Evolutionary conservation across 2,113 vertebrate genomes (phyloP).

Genomic region (Anser cygnoides): DNA sequence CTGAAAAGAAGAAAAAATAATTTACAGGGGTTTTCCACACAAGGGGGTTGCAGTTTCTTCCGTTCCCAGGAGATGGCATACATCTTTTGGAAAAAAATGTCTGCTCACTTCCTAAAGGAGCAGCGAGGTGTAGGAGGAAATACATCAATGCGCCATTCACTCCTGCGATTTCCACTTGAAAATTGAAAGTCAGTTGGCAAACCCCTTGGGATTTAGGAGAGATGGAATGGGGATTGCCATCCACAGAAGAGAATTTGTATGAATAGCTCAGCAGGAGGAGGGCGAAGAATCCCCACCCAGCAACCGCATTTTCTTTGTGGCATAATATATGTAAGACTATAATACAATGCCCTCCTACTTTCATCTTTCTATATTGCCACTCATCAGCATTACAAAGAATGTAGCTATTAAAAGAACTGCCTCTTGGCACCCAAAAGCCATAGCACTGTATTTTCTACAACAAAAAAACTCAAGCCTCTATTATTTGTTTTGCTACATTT

Average conservation of each 20-base stretch:
- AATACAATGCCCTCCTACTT: slow-evolving; percentile 70
- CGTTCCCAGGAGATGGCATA: slow-evolving; percentile 61
- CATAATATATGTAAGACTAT: slow-evolving; percentile 68
- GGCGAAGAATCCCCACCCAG: slow-evolving; percentile 52
- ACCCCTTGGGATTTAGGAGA: background rate
- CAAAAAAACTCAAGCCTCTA: slow-evolving; percentile 42
- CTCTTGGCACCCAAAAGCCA: slow-evolving; percentile 61
- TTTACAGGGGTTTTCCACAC: background rate
- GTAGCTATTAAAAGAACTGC: slow-evolving; percentile 64
- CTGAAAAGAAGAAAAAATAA: background rate
- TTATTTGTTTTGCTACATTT: slow-evolving; percentile 70
- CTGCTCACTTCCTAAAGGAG: background rate
- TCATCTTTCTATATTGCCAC: slow-evolving; percentile 72
- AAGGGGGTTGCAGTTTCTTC: slow-evolving; percentile 33
- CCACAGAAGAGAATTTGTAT: background rate
- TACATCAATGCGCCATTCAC: background rate
- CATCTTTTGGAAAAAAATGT: slow-evolving; percentile 53
- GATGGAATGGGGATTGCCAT: background rate
- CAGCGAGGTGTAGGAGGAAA: slow-evolving; percentile 18
- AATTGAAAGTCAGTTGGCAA: slow-evolving; percentile 19
- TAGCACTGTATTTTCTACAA: slow-evolving; percentile 61
- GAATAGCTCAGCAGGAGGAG: slow-evolving; percentile 43
- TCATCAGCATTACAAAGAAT: slow-evolving; percentile 71
- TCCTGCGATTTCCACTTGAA: slow-evolving; percentile 26
- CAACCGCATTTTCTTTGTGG: slow-evolving; percentile 60